Base-by-base conservation (phyloP, 2,888 invertebrate genomes). In the Hetaerina titia region DNA sequence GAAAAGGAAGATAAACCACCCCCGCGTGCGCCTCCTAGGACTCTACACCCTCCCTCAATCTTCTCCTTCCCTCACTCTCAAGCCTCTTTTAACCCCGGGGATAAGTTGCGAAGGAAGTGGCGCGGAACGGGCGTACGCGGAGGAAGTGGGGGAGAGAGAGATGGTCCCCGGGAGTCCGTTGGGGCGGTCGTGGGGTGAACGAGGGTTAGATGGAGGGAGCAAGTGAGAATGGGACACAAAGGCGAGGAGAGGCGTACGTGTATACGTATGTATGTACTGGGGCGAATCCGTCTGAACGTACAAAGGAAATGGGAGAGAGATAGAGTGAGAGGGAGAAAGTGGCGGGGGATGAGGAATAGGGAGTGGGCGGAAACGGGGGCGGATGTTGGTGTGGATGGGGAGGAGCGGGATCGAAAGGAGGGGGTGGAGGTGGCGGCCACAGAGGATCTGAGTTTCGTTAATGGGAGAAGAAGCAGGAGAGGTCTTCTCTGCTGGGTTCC, bases 1-100 rank as follows among this genome's bases (percentile, higher is more conserved):
- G 89, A 89, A 89, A 31, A 56, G 89, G 58, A 89, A 89, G 56
- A 89, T 89, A 89, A 89, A 89, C 89, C 89, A 89, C 58, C 57
- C 5, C 57, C 89, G 31, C 58, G 56, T 11, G 57, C 8, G 25
- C n/a, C 69, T 31, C n/a, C 81, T 81, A 31, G 13, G 81, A 31
- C 31, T n/a, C 22, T 2, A 45, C 81, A 8, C 31, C 31, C 31
- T 6, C 4, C n/a, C 22, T 0, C 31, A 13, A n/a, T n/a, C n/a
- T n/a, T 15, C 81, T 31, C 31, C 81, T 5, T 81, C 25, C 9
- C 25, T 25, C 74, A 5, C 74, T 19, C 89, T n/a, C 81, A 13
- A 22, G 7, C 81, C 60, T 5, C n/a, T 74, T 57, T 89, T 22
- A 57, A 22, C 89, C 89, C 89, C 6, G 11, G 89, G 31, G 58